Percentiles rank a stretch among this genome's conserved stretches.
These are phyloP conservation scores for Alentia gelatinosa DNA, from an alignment of 2,888 invertebrate genomes.

Conservation along the genomic window DNA sequence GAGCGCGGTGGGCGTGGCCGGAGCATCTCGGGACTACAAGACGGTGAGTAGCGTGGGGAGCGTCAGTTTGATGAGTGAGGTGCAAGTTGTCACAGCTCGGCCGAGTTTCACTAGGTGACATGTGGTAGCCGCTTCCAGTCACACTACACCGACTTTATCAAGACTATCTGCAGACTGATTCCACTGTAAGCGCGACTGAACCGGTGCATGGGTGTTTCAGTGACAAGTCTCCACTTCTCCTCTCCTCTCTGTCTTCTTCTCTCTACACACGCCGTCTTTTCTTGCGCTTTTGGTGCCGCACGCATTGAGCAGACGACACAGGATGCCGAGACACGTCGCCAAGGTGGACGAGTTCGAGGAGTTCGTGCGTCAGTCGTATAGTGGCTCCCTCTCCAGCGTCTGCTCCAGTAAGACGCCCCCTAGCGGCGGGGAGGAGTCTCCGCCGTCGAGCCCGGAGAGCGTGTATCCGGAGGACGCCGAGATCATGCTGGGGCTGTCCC, in stretches of 20 bases:
- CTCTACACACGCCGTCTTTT: not conserved
- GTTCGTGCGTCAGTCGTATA: not conserved
- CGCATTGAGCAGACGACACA: not conserved
- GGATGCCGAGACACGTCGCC: not conserved
- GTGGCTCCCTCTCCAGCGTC: not conserved
- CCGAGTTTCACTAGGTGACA: no score
- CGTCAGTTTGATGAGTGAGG: no score
- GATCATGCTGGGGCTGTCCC: not conserved
- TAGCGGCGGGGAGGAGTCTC: not conserved
- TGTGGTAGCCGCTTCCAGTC: no score
- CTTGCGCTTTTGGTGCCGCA: no score
- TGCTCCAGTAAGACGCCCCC: not conserved
- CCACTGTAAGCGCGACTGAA: no score
- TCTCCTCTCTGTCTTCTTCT: not conserved
- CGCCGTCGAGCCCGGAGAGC: not conserved
- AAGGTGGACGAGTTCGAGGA: not conserved
- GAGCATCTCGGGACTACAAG: not conserved
- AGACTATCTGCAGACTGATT: no score
- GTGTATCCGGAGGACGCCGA: not conserved
- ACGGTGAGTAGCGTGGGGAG: not conserved
- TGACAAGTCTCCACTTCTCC: not conserved
- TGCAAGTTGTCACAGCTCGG: no score
- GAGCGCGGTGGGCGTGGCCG: not conserved
- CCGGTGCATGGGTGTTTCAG: not conserved
- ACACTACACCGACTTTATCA: no score